Base-by-base conservation (phyloP, 2,888 invertebrate species). In the Leucophora obtusa region DNA sequence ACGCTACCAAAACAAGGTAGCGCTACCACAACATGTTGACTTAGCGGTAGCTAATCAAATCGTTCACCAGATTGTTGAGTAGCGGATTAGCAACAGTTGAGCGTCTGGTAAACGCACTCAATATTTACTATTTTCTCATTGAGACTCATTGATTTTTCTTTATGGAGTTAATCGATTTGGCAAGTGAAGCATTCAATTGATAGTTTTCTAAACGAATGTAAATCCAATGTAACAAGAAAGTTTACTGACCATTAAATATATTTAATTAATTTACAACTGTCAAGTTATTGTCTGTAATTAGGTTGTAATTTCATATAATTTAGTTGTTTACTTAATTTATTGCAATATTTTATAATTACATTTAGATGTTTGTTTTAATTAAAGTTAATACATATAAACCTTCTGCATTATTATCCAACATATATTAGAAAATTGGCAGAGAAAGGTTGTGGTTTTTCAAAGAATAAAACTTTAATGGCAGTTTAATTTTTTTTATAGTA, bases 161-260 rank as follows among this genome's bases (percentile, higher is more conserved):
- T n/a, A n/a, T n/a, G n/a, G n/a, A n/a, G n/a, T n/a, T n/a, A n/a
- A n/a, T n/a, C n/a, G n/a, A n/a, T n/a, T n/a, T n/a, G n/a, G n/a
- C n/a, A n/a, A n/a, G n/a, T 21, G 4, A 21, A 21, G 4, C 21
- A 21, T 2, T 21, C 4, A 21, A 28, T 28, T 28, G 14, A 47
- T n/a, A 47, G n/a, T 6, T n/a, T n/a, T 47, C 15, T 50, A 28
- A 28, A 4, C 7, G 3, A 56, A 54, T 11, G n/a, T 33, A 75
- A 28, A 28, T 1, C 7, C 6, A 56, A 54, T 11, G n/a, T 33
- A 75, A 43, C 15, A 56, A 24, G 28, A 69, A 66, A 75, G 62
- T 68, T 80, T 56, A 80, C 58, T 72, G 72, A 65, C 68, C 79
- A 65, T 56, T 70, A 73, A 69, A 69, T 70, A n/a, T 17, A 60